Conservation (phyloP, 2,797 vertebrate genomes). For the Anisognathus igniventris region DNA sequence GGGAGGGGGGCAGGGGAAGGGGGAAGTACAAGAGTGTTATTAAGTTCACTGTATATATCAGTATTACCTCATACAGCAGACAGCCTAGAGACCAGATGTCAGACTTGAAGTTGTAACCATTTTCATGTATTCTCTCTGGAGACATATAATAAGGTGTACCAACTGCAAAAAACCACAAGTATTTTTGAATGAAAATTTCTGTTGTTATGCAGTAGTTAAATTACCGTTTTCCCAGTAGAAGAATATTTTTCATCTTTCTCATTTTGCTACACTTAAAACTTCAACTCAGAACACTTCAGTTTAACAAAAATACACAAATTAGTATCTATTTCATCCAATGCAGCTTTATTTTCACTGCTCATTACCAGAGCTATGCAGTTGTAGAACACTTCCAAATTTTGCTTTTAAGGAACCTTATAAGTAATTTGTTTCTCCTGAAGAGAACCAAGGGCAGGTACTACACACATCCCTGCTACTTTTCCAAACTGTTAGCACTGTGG, state of each 20-base stretch:
- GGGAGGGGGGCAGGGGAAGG: background rate
- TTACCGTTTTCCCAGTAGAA: background rate
- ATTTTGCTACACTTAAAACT: background rate
- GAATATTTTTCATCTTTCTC: background rate
- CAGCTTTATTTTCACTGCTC: background rate
- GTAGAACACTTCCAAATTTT: background rate
- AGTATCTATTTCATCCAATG: background rate
- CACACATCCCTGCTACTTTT: background rate
- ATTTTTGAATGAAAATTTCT: conserved; percentile 1
- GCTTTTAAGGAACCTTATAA: background rate
- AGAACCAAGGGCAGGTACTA: background rate
- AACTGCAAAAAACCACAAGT: conserved; percentile 81
- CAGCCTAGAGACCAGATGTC: conserved; percentile 93
- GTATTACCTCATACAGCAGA: conserved; percentile 95
- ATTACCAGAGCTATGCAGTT: background rate
- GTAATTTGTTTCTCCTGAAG: background rate
- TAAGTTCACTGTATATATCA: conserved; percentile 33
- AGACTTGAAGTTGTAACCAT: conserved; percentile 85
- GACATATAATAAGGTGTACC: conserved; percentile 93
- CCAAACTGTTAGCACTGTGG: background rate
- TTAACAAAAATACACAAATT: background rate
- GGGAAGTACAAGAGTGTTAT: background rate
- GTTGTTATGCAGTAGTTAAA: background rate
- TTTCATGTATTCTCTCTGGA: conserved; percentile 84
- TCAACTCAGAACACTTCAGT: background rate